A percentile compares a stretch with the other conserved stretches of the same genome.
Conservation (phyloP, 2,888 invertebrate species). For the Magallana nippona region DNA sequence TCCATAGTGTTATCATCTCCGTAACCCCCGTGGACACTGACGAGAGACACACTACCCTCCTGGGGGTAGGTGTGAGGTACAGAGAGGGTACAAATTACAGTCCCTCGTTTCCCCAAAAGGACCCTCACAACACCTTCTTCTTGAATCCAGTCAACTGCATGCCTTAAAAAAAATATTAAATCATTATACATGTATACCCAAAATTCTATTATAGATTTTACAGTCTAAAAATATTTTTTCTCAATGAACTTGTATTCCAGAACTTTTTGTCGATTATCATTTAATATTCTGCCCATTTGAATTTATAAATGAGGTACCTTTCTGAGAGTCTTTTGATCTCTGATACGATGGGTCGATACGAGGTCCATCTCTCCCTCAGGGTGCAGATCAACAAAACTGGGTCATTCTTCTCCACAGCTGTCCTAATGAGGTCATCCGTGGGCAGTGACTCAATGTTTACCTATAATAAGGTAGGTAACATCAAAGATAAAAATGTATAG, state of each 20-base stretch:
- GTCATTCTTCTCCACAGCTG: constrained; percentile 56
- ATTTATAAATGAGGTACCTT: constrained; percentile 23
- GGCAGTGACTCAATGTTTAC: constrained; percentile 56
- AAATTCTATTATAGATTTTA: too few species aligned
- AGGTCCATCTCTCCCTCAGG: constrained; percentile 55
- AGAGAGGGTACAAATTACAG: constrained; percentile 58
- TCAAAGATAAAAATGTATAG: not conserved
- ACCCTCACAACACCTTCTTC: constrained; percentile 57
- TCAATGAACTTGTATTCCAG: too few species aligned
- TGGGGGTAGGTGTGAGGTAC: constrained; percentile 59
- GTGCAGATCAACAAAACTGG: constrained; percentile 51
- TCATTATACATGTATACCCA: not conserved
- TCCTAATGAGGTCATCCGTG: constrained; percentile 55
- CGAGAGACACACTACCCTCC: constrained; percentile 58
- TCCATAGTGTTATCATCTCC: constrained; percentile 12
- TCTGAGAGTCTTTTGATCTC: constrained; percentile 55
- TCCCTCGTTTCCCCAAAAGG: constrained; percentile 59
- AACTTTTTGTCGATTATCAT: too few species aligned
- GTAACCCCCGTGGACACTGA: constrained; percentile 47
- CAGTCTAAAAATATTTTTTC: too few species aligned
- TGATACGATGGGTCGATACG: constrained; percentile 56
- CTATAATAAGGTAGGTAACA: constrained; percentile 43
- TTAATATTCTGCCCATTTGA: too few species aligned
- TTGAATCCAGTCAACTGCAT: constrained; percentile 67
- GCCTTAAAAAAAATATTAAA: constrained; percentile 48